Evolutionary conservation across 2,888 invertebrate genomes (phyloP), one percentile per base, ranked within the genome.

Genomic region (Nesidiocoris tenuis): DNA sequence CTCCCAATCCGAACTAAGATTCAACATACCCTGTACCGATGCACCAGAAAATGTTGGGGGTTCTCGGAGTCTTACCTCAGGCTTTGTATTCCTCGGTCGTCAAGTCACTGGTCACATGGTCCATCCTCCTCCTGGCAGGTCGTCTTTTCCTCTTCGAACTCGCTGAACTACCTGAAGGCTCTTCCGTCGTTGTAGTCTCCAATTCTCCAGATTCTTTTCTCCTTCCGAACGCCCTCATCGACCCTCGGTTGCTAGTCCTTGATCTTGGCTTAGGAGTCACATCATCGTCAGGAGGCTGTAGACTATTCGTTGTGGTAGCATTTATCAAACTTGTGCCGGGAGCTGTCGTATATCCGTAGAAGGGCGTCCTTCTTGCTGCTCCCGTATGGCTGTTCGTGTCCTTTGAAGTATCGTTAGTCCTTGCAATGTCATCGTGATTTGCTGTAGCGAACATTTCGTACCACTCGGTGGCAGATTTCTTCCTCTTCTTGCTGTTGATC

Each of bases 341-440:
- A 3, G 19, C 18, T 5, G 68, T 57, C 7, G 16, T 12, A 21
- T 61, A 25, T 16, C 55, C 22, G 21, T 2, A 19, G 16, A 54
- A 61, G 7, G 71, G 71, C 22, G 71, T 19, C 0, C 71, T 22
- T n/a, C 39, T 56, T 2, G 72, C 72, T 12, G 72, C 72, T 9
- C 70, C 70, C 0, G 72, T 72, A 39, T 72, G 72, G 57, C 72
- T 72, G 63, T 72, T 72, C 61, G 72, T 54, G 16, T 72, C 72
- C n/a, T 72, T 61, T 5, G 70, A 25, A n/a, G 61, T 17, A 17
- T 9, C 54, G 16, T 9, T 61, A 57, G 21, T 67, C 16, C 55
- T 67, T 22, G 65, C 12, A 12, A 7, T 9, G 39, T 65, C 65
- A 39, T 70, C 24, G 12, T 12, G 2, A 18, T 56, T 5, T 7